phyloP scores from a whole-genome alignment of 2,797 vertebrate genomes.

The Pristis pectinata region DNA sequence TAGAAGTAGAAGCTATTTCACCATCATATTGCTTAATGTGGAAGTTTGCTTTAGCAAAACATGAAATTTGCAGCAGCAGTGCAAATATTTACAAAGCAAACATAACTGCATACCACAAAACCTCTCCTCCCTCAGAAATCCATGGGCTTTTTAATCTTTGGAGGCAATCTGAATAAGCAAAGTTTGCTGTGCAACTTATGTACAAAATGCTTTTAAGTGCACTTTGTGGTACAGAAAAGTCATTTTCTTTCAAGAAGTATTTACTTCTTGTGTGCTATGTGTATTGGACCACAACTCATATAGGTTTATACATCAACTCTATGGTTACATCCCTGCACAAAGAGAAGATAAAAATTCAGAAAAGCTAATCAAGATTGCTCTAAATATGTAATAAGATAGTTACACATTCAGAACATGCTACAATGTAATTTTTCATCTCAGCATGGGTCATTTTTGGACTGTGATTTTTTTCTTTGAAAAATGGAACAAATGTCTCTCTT shows the following conservation, averaged over 20 bases:
- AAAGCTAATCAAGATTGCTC: not conserved
- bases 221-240: not conserved
- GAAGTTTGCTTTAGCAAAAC: not conserved
- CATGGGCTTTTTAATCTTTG: not conserved
- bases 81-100: not conserved
- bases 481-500: conserved; percentile 11
- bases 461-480: not conserved
- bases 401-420: not conserved
- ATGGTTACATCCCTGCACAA: not conserved
- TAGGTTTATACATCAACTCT: not conserved
- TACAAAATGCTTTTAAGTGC: not conserved
- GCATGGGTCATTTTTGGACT: not conserved
- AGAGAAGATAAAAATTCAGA: not conserved
- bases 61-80: not conserved
- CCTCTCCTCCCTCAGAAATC: not conserved
- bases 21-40: not conserved
- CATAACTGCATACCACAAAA: not conserved
- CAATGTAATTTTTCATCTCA: not conserved
- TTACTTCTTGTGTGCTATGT: not conserved
- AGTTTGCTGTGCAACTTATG: not conserved
- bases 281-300: not conserved
- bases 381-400: not conserved
- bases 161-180: not conserved
- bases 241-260: not conserved
- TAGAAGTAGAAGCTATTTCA: not conserved